phyloP scores from a whole-genome alignment of 1,140 invertebrate genomes.

The Bombus sylvicola region DNA sequence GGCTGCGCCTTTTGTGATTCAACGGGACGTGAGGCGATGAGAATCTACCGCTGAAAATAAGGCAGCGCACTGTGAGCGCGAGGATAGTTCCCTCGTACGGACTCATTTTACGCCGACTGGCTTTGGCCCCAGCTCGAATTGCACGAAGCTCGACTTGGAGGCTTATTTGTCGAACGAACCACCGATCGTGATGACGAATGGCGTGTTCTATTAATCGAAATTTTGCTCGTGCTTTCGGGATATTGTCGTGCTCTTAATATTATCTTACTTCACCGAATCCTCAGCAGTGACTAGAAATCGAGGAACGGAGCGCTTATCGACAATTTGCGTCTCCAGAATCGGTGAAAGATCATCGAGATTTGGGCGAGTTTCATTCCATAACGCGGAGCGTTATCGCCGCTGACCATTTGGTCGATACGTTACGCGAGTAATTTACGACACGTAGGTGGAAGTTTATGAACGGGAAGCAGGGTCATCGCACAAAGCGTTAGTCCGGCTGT shows the following conservation, averaged over 20 bases:
- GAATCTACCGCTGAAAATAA: constrained; percentile 31
- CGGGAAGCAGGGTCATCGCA: neutral
- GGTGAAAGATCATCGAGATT: neutral
- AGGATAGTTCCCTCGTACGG: neutral
- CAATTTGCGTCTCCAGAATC: neutral
- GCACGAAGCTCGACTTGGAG: constrained; percentile 5
- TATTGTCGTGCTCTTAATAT: too few species aligned
- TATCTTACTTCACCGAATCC: too few species aligned
- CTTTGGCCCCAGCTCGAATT: neutral
- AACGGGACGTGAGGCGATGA: constrained; percentile 46
- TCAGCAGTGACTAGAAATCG: too few species aligned
- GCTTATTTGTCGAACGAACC: neutral
- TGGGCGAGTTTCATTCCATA: neutral
- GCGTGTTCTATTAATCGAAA: too few species aligned
- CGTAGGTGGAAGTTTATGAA: constrained; percentile 23
- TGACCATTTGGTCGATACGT: constrained; percentile 5
- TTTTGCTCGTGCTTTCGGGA: too few species aligned
- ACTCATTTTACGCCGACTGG: neutral
- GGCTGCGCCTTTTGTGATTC: constrained; percentile 36
- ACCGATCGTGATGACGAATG: too few species aligned
- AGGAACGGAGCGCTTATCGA: neutral
- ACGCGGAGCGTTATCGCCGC: neutral
- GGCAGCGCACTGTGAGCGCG: neutral
- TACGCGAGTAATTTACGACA: constrained; percentile 20
- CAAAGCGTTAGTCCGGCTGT: constrained; percentile 38